Evolutionary conservation across 2,797 vertebrate species (phyloP).

Genomic region (Coregonus ussuriensis): DNA sequence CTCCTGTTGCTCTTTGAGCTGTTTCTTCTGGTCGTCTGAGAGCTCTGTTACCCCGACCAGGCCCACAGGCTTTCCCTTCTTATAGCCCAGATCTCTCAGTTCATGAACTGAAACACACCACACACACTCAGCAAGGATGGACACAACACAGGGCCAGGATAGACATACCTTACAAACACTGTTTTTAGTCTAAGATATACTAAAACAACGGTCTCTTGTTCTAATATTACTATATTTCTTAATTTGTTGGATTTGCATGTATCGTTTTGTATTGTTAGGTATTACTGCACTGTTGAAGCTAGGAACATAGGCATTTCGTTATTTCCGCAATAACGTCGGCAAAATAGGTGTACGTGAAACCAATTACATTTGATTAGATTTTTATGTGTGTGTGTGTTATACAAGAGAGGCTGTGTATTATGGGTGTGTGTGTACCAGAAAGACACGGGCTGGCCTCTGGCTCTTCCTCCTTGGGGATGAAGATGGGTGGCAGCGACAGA

Average conservation of each 20-base stretch:
- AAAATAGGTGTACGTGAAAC: neutral
- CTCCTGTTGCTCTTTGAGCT: slow-evolving; percentile 95
- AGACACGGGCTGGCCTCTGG: slow-evolving; percentile 65
- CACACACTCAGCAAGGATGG: neutral
- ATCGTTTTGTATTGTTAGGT: too few relatives aligned
- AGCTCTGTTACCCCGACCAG: slow-evolving; percentile 92
- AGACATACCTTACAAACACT: neutral
- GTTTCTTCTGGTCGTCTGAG: slow-evolving; percentile 91
- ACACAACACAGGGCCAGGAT: neutral
- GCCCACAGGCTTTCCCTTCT: slow-evolving; percentile 90
- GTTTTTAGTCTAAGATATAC: neutral
- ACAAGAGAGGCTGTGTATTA: neutral
- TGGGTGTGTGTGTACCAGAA: slow-evolving; percentile 63
- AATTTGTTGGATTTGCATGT: too few relatives aligned
- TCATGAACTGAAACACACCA: slow-evolving; percentile 78
- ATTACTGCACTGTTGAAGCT: too few relatives aligned
- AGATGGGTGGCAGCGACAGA: slow-evolving; percentile 71
- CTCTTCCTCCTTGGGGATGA: slow-evolving; percentile 57
- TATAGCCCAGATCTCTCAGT: slow-evolving; percentile 89
- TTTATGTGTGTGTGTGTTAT: neutral
- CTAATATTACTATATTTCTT: too few relatives aligned
- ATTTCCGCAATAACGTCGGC: too few relatives aligned
- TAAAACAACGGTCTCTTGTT: neutral
- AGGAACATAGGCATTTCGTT: too few relatives aligned
- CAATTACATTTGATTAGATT: neutral